Base-by-base conservation (phyloP, 92 coral and sea anemone genomes). In the Scolanthus callimorphus region DNA sequence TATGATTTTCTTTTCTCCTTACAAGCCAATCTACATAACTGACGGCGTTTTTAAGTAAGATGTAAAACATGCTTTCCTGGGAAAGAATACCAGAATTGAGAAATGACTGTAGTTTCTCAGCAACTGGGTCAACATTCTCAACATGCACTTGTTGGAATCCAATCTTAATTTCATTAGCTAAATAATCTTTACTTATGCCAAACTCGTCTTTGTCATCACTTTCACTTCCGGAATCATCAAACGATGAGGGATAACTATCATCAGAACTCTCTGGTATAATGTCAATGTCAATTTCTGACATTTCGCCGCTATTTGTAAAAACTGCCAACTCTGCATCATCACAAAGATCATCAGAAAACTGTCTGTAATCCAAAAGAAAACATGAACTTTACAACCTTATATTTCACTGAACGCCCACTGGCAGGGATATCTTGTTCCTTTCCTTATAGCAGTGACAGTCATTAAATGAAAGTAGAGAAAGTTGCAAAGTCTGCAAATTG, bases 11-110 rank as follows among this genome's bases (percentile, higher is more conserved):
- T n/a, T n/a, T n/a, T n/a, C n/a, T n/a, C n/a, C n/a, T n/a, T n/a
- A n/a, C n/a, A n/a, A n/a, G n/a, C n/a, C n/a, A n/a, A n/a, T 78
- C 67, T 3, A 71, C 74, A 63, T 79, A 79, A 71, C 44, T 79
- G 63, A 71, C 58, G 11, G 79, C 69, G 59, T 79, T 79, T 78
- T 47, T 70, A 24, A 79, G 79, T 9, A 70, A 27, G 10, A 71
- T 79, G 19, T 71, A 79, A 57, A 71, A 71, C 79, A 79, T 78
- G 13, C 79, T 79, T 55, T 64, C 69, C 61, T 71, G 27, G 17
- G 55, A 49, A 62, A 79, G 57, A 1, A 71, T 29, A 79, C 56
- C 69, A 45, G 79, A 71, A 71, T 39, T 63, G 9, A 79, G 70
- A 27, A 78, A 78, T 0, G 84, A 78, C 46, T 53, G 78, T 55